phyloP scores from a whole-genome alignment of 2,888 invertebrate genomes.

The Aporophyla nigra region DNA sequence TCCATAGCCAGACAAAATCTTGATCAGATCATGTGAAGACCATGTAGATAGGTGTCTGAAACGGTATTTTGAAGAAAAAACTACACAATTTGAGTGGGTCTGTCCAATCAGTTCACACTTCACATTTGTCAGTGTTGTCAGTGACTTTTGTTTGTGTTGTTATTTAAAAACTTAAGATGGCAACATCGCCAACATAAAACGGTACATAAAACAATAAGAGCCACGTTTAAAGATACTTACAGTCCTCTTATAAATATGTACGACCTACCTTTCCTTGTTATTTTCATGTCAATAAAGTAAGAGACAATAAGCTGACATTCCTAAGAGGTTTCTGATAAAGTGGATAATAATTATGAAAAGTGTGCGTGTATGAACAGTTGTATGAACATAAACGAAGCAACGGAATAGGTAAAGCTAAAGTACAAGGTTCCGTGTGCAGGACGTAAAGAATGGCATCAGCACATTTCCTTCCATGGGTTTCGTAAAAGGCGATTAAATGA shows the following conservation, averaged over 20 bases:
- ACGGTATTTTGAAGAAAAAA: too few species aligned
- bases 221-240: neutral
- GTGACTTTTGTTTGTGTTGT: neutral
- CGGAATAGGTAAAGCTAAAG: too few species aligned
- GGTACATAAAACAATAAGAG: neutral
- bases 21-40: too few species aligned
- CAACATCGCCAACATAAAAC: neutral
- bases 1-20: too few species aligned
- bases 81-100: too few species aligned
- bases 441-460: too few species aligned
- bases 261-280: neutral
- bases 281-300: slow-evolving; percentile 6
- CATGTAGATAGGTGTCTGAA: too few species aligned
- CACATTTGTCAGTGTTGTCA: too few species aligned
- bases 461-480: too few species aligned
- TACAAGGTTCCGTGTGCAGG: too few species aligned
- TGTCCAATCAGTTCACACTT: too few species aligned
- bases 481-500: too few species aligned
- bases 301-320: neutral
- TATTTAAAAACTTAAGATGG: neutral
- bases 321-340: neutral
- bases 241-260: neutral
- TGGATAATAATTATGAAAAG: neutral
- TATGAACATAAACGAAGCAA: neutral
- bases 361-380: neutral